Base-by-base conservation (phyloP, 2,888 invertebrate species). In the Leucozona laternaria region DNA sequence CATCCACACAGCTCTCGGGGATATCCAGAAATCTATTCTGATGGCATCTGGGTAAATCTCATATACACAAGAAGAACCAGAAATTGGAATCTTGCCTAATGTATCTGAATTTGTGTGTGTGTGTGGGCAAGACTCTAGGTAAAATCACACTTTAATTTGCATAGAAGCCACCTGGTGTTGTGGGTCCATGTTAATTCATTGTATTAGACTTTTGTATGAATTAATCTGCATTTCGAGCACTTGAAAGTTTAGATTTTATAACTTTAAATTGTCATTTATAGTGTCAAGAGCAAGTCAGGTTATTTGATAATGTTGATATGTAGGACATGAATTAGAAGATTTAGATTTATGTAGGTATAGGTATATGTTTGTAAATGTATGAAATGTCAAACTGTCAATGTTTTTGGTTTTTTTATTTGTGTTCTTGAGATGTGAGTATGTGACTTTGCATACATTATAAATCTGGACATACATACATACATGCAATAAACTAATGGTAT, bases 331-430 rank as follows among this genome's bases (percentile, higher is more conserved):
- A 50, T 50, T 11, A 50, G 6, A 50, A 7, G 25, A 22, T 50
- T 15, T 2, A 50, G 15, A 13, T 50, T n/a, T n/a, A n/a, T n/a
- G n/a, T n/a, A n/a, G n/a, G n/a, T 25, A 50, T 48, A 48, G 1
- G 11, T 50, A 22, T 20, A 43, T 43, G 11, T 37, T 13, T 37
- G 40, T 40, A 40, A 13, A 40, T 40, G 15, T 4, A 50, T 2
- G 5, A 50, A 50, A 50, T 50, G 50, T 22, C 50, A 50, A 50
- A 22, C 50, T 50, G 50, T 22, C 50, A 50, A 22, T 50, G 7
- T 22, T 25, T 25, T 25, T 43, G 7, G n/a, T 34, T 34, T 2
- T 40, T 37, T 0, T 40, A 1, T 15, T 1, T 40, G 1, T 40
- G 40, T 43, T n/a, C 6, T 7, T 43, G 43, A 43, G n/a, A n/a